Conservation (phyloP, 1,140 invertebrate species). For the Sweltsa coloradensis region DNA sequence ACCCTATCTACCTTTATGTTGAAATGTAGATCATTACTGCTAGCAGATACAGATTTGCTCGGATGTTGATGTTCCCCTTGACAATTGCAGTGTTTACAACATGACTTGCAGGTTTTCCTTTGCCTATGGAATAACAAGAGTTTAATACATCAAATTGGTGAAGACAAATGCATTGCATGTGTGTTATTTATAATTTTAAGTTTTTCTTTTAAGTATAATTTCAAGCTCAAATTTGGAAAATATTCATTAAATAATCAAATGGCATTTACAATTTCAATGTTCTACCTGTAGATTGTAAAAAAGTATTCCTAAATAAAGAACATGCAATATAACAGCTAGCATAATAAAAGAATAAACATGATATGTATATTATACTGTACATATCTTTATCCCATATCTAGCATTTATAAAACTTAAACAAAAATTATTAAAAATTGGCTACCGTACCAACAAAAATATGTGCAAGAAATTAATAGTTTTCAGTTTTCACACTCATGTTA, state of each 20-base stretch:
- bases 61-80: conserved; percentile 11
- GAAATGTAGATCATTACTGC: conserved; percentile 10
- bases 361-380: too few species aligned
- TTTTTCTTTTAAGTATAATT: not conserved
- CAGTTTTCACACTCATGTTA: too few species aligned
- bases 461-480: too few species aligned
- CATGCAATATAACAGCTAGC: too few species aligned
- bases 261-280: not conserved
- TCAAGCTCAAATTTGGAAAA: not conserved
- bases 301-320: too few species aligned
- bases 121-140: conserved; percentile 6
- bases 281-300: too few species aligned
- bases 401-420: too few species aligned
- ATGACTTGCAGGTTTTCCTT: conserved; percentile 18
- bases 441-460: too few species aligned
- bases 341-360: too few species aligned
- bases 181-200: not conserved
- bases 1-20: conserved; percentile 17
- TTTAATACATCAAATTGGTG: not conserved
- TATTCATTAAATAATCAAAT: not conserved
- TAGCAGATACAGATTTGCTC: too few species aligned
- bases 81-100: conserved; percentile 19
- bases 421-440: too few species aligned
- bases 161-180: not conserved
- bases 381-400: too few species aligned